phyloP scores from a whole-genome alignment of 1,140 invertebrate genomes.

The Meloidogyne floridensis region DNA sequence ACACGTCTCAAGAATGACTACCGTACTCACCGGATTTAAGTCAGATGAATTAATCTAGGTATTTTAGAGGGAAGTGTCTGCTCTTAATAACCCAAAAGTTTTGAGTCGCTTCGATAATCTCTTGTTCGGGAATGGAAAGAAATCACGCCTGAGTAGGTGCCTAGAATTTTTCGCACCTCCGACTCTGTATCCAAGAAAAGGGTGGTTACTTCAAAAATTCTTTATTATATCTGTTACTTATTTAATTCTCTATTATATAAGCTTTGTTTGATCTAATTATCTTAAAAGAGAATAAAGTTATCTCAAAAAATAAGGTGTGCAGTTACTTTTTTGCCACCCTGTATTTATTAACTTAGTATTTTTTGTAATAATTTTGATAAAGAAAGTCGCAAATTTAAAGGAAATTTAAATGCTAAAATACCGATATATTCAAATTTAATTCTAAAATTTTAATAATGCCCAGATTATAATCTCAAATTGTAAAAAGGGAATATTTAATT shows the following conservation, averaged over 20 bases:
- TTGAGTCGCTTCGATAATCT: neutral
- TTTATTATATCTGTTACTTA: neutral
- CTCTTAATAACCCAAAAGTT: no score
- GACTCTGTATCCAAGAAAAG: slow-evolving; percentile 19
- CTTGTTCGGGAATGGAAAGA: neutral
- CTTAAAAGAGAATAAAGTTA: neutral
- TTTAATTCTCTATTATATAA: neutral
- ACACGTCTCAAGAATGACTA: no score
- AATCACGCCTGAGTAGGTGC: neutral
- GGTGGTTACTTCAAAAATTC: neutral
- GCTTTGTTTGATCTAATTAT: neutral
- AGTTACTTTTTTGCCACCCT: neutral
- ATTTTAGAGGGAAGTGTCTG: no score
- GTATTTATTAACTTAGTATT: neutral
- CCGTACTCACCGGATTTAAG: no score
- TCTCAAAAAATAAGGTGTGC: neutral
- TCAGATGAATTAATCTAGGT: no score
- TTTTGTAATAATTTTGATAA: no score
- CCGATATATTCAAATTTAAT: no score
- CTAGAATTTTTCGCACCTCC: neutral
- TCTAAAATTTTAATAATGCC: no score
- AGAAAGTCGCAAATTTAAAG: no score
- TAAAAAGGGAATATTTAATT: no score
- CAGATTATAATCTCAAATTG: no score
- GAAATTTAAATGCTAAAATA: no score